Conservation (phyloP, 2,113 vertebrate species). For the Caranx melampygus region DNA sequence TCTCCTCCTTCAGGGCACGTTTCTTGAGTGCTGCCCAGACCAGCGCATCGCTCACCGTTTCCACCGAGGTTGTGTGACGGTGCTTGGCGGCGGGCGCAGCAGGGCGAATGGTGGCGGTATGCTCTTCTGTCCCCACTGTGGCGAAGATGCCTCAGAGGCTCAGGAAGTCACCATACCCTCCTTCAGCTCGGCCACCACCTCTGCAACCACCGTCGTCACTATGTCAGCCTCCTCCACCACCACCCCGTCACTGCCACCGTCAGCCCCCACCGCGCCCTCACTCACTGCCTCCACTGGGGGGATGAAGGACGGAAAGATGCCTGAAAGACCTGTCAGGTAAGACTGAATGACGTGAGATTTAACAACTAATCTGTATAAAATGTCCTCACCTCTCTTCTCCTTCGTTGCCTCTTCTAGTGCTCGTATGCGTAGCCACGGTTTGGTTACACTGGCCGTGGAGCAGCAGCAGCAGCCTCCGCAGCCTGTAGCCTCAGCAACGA, state of each 20-base stretch:
- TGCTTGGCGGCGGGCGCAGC: constrained; percentile 83
- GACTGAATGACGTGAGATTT: background rate
- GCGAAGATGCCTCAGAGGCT: constrained; percentile 92
- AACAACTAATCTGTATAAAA: background rate
- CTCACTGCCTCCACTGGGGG: constrained; percentile 68
- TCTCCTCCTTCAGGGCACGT: constrained; percentile 86
- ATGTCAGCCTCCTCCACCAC: constrained; percentile 85
- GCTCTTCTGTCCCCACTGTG: constrained; percentile 94
- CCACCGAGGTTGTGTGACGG: constrained; percentile 91
- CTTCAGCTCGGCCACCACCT: constrained; percentile 77
- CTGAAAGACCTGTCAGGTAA: constrained; percentile 81
- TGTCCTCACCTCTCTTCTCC: too few relatives aligned
- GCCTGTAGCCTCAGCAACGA: constrained; percentile 54
- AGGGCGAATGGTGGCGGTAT: constrained; percentile 82
- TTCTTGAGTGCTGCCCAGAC: constrained; percentile 93
- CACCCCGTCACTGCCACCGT: constrained; percentile 70
- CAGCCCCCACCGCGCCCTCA: constrained; percentile 57
- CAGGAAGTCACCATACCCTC: constrained; percentile 91
- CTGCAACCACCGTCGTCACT: constrained; percentile 83
- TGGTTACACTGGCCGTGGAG: constrained; percentile 75
- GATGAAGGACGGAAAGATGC: constrained; percentile 76
- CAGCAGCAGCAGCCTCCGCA: constrained; percentile 67
- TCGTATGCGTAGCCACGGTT: constrained; percentile 88
- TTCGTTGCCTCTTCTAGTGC: constrained; percentile 77
- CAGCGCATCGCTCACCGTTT: constrained; percentile 93